These are phyloP conservation scores for Cheilosia variabilis DNA, from an alignment of 2,888 invertebrate species.

Conservation along the genomic window DNA sequence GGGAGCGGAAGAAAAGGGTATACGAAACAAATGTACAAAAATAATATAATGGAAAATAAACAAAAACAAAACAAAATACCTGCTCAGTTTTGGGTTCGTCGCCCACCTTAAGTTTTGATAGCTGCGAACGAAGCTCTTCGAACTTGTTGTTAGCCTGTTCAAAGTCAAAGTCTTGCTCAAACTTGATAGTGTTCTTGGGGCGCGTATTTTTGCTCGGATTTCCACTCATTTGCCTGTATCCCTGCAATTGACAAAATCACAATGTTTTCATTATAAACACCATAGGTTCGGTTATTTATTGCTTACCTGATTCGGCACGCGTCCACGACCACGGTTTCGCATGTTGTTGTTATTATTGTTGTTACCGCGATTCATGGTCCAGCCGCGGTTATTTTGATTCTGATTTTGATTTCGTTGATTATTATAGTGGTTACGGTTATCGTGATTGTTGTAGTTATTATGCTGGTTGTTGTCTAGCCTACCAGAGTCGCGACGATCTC, in stretches of 20 bases:
- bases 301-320: constrained; percentile 82
- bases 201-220: constrained; percentile 84
- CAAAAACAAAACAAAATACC: constrained; percentile 79
- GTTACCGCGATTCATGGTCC: constrained; percentile 82
- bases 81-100: constrained; percentile 85
- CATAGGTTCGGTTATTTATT: not conserved
- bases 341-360: constrained; percentile 81
- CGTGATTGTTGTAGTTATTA: constrained; percentile 80
- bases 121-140: constrained; percentile 93
- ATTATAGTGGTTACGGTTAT: constrained; percentile 79
- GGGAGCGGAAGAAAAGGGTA: constrained; percentile 8
- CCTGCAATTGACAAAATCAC: constrained; percentile 76
- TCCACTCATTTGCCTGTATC: constrained; percentile 84
- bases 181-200: constrained; percentile 85
- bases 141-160: constrained; percentile 99
- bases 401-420: constrained; percentile 81
- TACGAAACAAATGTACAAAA: constrained; percentile 11
- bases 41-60: constrained; percentile 46
- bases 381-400: constrained; percentile 81
- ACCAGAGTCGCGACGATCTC: constrained; percentile 83
- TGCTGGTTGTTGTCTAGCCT: constrained; percentile 80
- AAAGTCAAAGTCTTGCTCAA: constrained; percentile 99
- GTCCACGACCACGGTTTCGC: constrained; percentile 83
- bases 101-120: constrained; percentile 92
- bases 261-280: not conserved